Percentiles rank a stretch among this genome's conserved stretches.
Conservation (phyloP, 2,888 invertebrate species). For the Notocelia uddmanniana region DNA sequence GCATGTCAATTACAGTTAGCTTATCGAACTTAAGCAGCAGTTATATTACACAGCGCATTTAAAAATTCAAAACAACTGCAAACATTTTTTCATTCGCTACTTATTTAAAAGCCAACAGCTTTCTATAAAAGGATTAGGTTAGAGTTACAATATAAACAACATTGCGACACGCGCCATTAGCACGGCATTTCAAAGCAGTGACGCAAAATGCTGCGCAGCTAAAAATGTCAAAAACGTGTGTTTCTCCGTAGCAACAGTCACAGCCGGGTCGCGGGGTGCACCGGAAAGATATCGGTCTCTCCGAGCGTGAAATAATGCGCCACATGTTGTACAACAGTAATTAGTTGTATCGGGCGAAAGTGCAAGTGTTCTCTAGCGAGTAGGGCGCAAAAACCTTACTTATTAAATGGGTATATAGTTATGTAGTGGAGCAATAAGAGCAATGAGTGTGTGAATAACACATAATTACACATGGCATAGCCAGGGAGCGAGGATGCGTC, state of each 20-base stretch:
- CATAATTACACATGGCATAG: slow-evolving; percentile 56
- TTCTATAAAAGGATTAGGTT: slow-evolving; percentile 58
- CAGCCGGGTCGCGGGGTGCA: slow-evolving; percentile 58
- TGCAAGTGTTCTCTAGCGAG: slow-evolving; percentile 79
- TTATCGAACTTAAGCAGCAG: not conserved
- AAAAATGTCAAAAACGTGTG: slow-evolving; percentile 83
- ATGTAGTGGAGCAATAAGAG: slow-evolving; percentile 51
- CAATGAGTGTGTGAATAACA: slow-evolving; percentile 53
- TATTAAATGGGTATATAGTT: slow-evolving; percentile 56
- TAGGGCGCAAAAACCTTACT: slow-evolving; percentile 63
- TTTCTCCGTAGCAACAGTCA: slow-evolving; percentile 66
- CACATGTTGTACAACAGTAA: slow-evolving; percentile 80
- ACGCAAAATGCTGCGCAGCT: slow-evolving; percentile 68
- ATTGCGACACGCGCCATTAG: slow-evolving; percentile 66
- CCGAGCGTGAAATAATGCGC: slow-evolving; percentile 77
- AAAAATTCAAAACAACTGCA: slow-evolving; percentile 32
- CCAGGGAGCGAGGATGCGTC: slow-evolving; percentile 49
- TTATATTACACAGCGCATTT: not conserved
- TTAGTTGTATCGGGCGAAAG: slow-evolving; percentile 78
- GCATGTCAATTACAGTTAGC: not conserved
- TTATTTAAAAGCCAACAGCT: slow-evolving; percentile 47
- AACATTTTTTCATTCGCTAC: slow-evolving; percentile 49
- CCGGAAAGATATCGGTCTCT: slow-evolving; percentile 69
- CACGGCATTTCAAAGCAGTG: slow-evolving; percentile 71
- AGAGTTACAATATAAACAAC: slow-evolving; percentile 63